phyloP scores from a whole-genome alignment of 2,888 invertebrate species.

The Chrysopilus asiliformis region DNA sequence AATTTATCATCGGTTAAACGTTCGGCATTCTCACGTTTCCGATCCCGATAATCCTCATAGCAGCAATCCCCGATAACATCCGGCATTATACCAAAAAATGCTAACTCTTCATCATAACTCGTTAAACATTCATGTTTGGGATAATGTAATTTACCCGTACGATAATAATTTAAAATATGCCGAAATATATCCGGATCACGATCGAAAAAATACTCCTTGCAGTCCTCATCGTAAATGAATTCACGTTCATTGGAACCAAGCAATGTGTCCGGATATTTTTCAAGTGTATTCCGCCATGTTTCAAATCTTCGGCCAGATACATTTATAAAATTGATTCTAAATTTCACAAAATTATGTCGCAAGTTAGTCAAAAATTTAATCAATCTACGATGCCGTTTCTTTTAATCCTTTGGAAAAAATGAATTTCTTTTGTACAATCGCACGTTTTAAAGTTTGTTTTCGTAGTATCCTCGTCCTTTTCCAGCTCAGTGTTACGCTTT shows the following conservation, averaged over 20 bases:
- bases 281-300: slow-evolving; percentile 97
- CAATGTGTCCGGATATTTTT: slow-evolving; percentile 97
- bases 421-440: too few relatives aligned
- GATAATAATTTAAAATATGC: slow-evolving; percentile 96
- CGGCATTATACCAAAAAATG: slow-evolving; percentile 96
- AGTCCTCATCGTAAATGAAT: slow-evolving; percentile 98
- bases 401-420: too few relatives aligned
- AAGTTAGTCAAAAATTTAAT: too few relatives aligned
- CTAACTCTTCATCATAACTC: slow-evolving; percentile 97
- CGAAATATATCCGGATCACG: slow-evolving; percentile 98
- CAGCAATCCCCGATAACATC: slow-evolving; percentile 97
- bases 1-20: slow-evolving; percentile 94
- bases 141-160: slow-evolving; percentile 98
- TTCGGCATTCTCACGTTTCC: slow-evolving; percentile 97
- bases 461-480: too few relatives aligned
- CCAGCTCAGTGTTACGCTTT: too few relatives aligned
- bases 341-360: too few relatives aligned
- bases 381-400: too few relatives aligned
- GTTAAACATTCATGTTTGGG: slow-evolving; percentile 99
- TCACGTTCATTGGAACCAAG: slow-evolving; percentile 94
- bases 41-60: slow-evolving; percentile 98
- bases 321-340: too few relatives aligned
- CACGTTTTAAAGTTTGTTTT: too few relatives aligned
- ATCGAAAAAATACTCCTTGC: slow-evolving; percentile 98
- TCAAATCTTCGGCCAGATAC: slow-evolving; percentile 95